phyloP scores from a whole-genome alignment of 2,113 vertebrate species.

The Calyptommatus sinebrachiatus region DNA sequence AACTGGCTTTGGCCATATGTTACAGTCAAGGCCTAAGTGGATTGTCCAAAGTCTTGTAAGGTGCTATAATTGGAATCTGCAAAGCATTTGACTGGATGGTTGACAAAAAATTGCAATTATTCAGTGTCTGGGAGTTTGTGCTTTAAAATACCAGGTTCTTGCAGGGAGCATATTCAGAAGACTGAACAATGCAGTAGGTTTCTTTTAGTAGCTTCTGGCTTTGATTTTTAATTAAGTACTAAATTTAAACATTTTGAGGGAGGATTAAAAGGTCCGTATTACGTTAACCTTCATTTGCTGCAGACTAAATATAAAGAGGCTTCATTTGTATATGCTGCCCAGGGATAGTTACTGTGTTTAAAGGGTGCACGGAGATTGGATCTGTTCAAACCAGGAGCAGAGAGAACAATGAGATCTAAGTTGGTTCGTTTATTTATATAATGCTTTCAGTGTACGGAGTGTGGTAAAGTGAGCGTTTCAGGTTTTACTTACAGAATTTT shows the following conservation, averaged over 20 bases:
- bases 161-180: background rate
- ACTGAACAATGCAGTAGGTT: background rate
- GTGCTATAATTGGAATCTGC: constrained; percentile 26
- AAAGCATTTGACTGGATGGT: constrained; percentile 34
- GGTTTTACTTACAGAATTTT: constrained; percentile 38
- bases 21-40: background rate
- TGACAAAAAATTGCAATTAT: constrained; percentile 12
- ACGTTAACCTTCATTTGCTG: constrained; percentile 10
- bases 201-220: constrained; percentile 25
- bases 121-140: constrained; percentile 9
- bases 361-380: constrained; percentile 54
- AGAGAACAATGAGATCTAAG: background rate
- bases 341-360: constrained; percentile 48
- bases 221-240: constrained; percentile 14
- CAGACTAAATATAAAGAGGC: constrained; percentile 45
- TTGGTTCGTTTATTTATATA: too few relatives aligned
- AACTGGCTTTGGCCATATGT: background rate
- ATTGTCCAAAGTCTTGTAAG: constrained; percentile 8
- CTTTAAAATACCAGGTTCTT: constrained; percentile 1
- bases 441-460: too few relatives aligned
- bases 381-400: constrained; percentile 21
- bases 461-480: constrained; percentile 29
- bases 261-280: constrained; percentile 48
- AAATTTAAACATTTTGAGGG: constrained; percentile 10
- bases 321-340: constrained; percentile 62